Base-by-base conservation (phyloP, 2,113 vertebrate species). In the Nibea coibor region DNA sequence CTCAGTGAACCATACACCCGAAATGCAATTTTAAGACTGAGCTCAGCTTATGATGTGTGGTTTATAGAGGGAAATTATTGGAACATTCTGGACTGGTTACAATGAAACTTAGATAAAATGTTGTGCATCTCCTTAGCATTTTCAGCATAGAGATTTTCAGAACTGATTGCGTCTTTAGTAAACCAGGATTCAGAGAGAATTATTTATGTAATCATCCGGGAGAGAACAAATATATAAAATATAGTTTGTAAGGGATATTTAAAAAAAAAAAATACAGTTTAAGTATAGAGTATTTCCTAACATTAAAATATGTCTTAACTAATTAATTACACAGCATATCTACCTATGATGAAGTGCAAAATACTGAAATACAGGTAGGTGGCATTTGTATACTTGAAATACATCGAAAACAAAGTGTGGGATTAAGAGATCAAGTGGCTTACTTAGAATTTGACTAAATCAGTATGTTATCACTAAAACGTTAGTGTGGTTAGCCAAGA, bases 1-100 rank as follows among this genome's bases (percentile, higher is more conserved):
- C 78, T 83, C 72, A 77, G 83, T 89, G 81, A 88, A 79, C 75
- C 93, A 87, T 76, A 81, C 83, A 84, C 63, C 83, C 72, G 68
- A 87, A 86, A 85, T 64, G 43, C 43, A 54, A 88, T 83, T 72
- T 67, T 72, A 59, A 85, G 17, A 67, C 61, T 43, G 43, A 72
- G 28, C 39, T 59, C 42, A 51, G 22, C 28, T 61, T 22, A 71
- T 31, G 35, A 45, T 53, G 16, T 78, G 64, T 68, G 28, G 19
- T 42, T 81, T 39, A 53, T 12, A 3, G 15, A 70, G 57, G 19
- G 35, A 1, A 50, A 22, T 20, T 5, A 42, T 83, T 62, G n/a
- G 19, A 61, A 73, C 50, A 51, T 48, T 63, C 16, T 50, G 51
- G 15, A 82, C 26, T 57, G 14, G 39, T 66, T 50, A 64, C 3